Percentiles rank a stretch among this genome's conserved stretches.
Conservation (phyloP, 2,797 vertebrate genomes). For the Nannoperca australis region DNA sequence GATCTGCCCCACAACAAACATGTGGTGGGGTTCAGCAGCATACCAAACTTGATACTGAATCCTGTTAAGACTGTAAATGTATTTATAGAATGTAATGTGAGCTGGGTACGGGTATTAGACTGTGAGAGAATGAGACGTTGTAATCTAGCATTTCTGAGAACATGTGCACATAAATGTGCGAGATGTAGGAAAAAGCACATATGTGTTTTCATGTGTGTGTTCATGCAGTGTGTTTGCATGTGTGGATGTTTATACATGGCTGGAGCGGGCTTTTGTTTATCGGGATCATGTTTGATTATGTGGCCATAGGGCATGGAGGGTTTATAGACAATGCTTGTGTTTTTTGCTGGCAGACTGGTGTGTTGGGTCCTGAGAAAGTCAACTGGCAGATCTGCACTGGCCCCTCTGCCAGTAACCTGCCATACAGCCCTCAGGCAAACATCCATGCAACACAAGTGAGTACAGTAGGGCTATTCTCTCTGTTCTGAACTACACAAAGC, state of each 20-base stretch:
- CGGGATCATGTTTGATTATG: slow-evolving; percentile 56
- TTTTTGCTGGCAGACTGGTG: slow-evolving; percentile 42
- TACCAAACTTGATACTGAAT: slow-evolving; percentile 62
- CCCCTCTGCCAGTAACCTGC: slow-evolving; percentile 46
- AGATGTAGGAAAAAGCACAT: slow-evolving; percentile 12
- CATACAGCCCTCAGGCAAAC: slow-evolving; percentile 34
- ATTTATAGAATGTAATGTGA: slow-evolving; percentile 77
- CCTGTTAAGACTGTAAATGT: slow-evolving; percentile 72
- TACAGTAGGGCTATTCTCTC: slow-evolving; percentile 45
- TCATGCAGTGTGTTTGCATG: slow-evolving; percentile 7
- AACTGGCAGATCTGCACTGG: slow-evolving; percentile 43
- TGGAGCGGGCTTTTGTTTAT: slow-evolving; percentile 45
- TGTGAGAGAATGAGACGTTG: slow-evolving; percentile 56
- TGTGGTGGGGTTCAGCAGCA: slow-evolving; percentile 62
- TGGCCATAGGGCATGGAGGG: slow-evolving; percentile 38
- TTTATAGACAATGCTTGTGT: slow-evolving; percentile 38
- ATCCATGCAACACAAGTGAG: slow-evolving; percentile 24
- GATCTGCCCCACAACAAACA: slow-evolving; percentile 63
- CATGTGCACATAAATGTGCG: slow-evolving; percentile 47
- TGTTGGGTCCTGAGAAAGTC: slow-evolving; percentile 48
- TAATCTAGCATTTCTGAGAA: slow-evolving; percentile 67
- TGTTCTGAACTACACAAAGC: slow-evolving; percentile 50
- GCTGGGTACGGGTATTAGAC: slow-evolving; percentile 54
- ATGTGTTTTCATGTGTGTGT: slow-evolving; percentile 23
- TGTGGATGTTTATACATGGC: slow-evolving; percentile 35